Conservation (phyloP, 2,113 vertebrate species). For the Labeo catla region DNA sequence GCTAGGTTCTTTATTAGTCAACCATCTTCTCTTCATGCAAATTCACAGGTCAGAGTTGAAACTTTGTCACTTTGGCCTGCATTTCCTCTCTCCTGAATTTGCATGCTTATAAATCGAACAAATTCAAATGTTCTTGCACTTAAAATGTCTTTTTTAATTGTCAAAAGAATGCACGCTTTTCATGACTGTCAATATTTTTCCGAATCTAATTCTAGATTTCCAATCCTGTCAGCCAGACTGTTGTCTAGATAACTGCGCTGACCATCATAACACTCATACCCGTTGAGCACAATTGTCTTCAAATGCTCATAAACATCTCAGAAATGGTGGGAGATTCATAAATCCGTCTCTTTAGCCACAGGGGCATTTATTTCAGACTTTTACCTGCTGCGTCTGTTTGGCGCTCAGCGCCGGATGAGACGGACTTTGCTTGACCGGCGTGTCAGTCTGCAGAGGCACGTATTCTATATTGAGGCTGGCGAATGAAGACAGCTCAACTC, state of each 20-base stretch:
- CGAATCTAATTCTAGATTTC: neutral
- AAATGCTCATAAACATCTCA: neutral
- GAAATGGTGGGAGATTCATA: neutral
- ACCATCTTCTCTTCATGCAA: neutral
- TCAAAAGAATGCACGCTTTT: neutral
- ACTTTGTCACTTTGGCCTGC: neutral
- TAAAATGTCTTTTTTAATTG: neutral
- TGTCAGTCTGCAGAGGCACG: constrained; percentile 15
- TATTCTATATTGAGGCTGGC: constrained; percentile 25
- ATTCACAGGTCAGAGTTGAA: neutral
- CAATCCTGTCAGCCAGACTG: neutral
- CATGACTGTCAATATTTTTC: neutral
- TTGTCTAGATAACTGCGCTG: neutral
- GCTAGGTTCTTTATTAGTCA: neutral
- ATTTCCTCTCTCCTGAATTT: neutral
- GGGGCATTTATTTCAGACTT: neutral
- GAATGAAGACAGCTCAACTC: constrained; percentile 27
- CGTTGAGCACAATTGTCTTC: neutral
- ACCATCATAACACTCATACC: neutral
- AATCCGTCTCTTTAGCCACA: neutral
- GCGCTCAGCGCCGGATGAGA: neutral
- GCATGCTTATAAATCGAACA: neutral
- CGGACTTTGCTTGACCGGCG: constrained; percentile 12
- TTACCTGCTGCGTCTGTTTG: neutral
- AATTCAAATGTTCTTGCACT: neutral